Evolutionary conservation across 2,888 invertebrate genomes (phyloP).

Genomic region (Busseola fusca): DNA sequence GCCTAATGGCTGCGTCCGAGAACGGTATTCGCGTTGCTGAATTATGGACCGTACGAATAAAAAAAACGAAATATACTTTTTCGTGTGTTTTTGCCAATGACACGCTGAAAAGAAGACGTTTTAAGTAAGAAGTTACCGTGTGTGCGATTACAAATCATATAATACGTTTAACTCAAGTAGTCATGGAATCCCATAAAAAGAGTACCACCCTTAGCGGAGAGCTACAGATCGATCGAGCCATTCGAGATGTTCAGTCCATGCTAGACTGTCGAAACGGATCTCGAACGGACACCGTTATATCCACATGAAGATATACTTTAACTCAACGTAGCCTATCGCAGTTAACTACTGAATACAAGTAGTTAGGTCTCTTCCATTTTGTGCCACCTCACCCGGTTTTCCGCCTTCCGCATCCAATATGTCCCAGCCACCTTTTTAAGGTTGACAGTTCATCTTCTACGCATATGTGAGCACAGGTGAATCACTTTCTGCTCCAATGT

Average conservation of each 20-base stretch:
- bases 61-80: neutral
- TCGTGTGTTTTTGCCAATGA: neutral
- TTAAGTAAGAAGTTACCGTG: neutral
- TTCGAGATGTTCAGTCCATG: neutral
- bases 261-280: too few species aligned
- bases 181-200: neutral
- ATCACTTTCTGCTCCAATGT: neutral
- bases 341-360: neutral
- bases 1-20: neutral
- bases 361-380: neutral
- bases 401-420: neutral
- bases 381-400: neutral
- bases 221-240: neutral
- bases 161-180: neutral
- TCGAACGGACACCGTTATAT: neutral
- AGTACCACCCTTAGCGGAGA: neutral
- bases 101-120: neutral
- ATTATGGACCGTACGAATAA: neutral
- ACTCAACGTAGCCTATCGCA: neutral
- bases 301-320: neutral
- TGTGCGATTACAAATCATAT: neutral
- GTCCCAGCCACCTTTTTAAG: too few species aligned
- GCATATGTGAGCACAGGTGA: neutral
- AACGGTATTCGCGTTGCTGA: neutral
- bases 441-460: neutral